These are phyloP conservation scores for Philypnodon macrostomus DNA, from an alignment of 2,797 vertebrate species.

Conservation along the genomic window DNA sequence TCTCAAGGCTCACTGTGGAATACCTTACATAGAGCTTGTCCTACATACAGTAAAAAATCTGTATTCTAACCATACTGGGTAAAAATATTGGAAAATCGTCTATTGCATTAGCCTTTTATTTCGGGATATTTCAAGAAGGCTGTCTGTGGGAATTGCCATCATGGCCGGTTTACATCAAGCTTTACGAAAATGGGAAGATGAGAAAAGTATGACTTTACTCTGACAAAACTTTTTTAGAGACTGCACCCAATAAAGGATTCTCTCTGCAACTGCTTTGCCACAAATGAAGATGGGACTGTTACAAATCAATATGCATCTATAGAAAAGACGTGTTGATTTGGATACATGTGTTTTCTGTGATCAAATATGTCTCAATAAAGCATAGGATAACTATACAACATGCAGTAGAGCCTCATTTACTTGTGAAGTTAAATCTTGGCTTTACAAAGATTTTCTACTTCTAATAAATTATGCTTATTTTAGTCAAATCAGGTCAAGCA, in stretches of 20 bases:
- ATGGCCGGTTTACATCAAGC: neutral
- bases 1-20: constrained; percentile 21
- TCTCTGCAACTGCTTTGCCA: neutral
- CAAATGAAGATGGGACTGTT: neutral
- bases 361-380: no score
- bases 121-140: constrained; percentile 3
- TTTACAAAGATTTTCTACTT: no score
- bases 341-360: neutral
- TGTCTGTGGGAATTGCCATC: constrained; percentile 1
- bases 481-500: no score
- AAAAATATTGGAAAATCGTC: constrained; percentile 1
- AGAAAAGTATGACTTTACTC: neutral
- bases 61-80: neutral
- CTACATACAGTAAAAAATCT: constrained; percentile 1
- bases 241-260: neutral
- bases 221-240: neutral
- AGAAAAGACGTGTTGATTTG: neutral
- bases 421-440: no score
- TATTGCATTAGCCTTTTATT: constrained; percentile 1
- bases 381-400: no score
- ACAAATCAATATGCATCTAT: constrained; percentile 1
- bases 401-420: no score
- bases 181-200: neutral
- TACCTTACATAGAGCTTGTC: constrained; percentile 6
- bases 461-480: no score